These are phyloP conservation scores for Oncorhynchus masou DNA, from an alignment of 2,113 vertebrate species.

Conservation along the genomic window DNA sequence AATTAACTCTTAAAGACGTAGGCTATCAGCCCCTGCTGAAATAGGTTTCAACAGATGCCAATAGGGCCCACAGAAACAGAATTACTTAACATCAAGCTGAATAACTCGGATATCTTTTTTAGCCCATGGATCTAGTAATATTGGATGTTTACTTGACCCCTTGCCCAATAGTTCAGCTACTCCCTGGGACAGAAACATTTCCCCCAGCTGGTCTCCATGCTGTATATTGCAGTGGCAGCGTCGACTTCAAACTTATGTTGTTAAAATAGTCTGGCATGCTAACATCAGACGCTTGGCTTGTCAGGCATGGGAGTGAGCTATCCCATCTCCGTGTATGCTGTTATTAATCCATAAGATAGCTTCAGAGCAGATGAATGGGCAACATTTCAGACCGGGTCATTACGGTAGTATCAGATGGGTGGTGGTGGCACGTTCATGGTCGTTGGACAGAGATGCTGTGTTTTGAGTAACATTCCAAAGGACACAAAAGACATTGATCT, in stretches of 20 bases:
- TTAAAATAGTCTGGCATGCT: no score
- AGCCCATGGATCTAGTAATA: background rate
- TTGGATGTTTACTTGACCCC: background rate
- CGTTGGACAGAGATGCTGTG: background rate
- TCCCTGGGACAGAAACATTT: background rate
- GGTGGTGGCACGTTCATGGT: background rate
- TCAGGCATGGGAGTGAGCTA: no score
- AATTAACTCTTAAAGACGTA: background rate
- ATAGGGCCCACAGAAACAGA: background rate
- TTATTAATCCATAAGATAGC: constrained; percentile 4
- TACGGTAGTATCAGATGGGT: background rate
- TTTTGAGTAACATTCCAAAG: background rate
- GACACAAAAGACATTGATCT: background rate
- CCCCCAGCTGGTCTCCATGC: background rate
- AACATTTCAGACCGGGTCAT: background rate
- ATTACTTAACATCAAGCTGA: background rate
- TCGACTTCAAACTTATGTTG: no score
- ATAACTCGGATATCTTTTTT: background rate
- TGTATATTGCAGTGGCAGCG: background rate
- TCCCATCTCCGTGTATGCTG: background rate
- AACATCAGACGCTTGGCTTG: no score
- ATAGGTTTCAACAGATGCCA: background rate
- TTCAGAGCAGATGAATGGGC: background rate
- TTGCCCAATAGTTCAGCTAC: background rate
- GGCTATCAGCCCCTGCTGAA: background rate